Base-by-base conservation (phyloP, 2,797 vertebrate genomes). In the Chrosomus eos region DNA sequence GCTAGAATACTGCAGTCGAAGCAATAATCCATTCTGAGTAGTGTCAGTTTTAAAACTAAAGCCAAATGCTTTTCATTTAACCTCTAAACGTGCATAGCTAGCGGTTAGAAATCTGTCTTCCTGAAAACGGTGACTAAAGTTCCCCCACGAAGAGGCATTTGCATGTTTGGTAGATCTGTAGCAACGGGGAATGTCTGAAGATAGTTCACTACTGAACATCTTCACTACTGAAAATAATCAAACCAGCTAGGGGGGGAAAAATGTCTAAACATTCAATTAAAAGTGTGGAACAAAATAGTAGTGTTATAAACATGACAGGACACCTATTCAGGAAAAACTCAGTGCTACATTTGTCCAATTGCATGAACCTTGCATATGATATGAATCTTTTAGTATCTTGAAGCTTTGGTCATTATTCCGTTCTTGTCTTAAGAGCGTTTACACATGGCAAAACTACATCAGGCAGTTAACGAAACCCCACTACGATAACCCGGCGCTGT, bases 321-420 rank as follows among this genome's bases (percentile, higher is more conserved):
- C 21, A n/a, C 33, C 64, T 79, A 74, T 58, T 76, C 7, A 84
- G 75, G 51, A 75, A 58, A 82, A 82, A 88, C 8, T 13, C 88
- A 78, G 77, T 81, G 90, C 92, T 93, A 94, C 90, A 90, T 93
- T 85, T 87, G 91, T 93, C 93, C 91, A 92, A 92, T 92, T 85
- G 76, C 91, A 91, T 89, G 92, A 91, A 89, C 88, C 91, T 94
- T 95, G 94, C 93, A 94, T 94, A 94, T 90, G 91, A 91, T 88
- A 89, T 87, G 90, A 86, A 77, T 92, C 70, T 83, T 82, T 83
- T 90, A 91, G 93, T 88, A 89, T 89, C 86, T 91, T 88, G 84
- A 94, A 95, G 93, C 94, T 95, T 96, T 95, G 95, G 94, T 95
- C 94, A 90, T 94, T 92, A 92, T 91, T 92, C 26, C 36, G 73